Base-by-base conservation (phyloP, 2,797 vertebrate genomes). In the Psittacula echo region DNA sequence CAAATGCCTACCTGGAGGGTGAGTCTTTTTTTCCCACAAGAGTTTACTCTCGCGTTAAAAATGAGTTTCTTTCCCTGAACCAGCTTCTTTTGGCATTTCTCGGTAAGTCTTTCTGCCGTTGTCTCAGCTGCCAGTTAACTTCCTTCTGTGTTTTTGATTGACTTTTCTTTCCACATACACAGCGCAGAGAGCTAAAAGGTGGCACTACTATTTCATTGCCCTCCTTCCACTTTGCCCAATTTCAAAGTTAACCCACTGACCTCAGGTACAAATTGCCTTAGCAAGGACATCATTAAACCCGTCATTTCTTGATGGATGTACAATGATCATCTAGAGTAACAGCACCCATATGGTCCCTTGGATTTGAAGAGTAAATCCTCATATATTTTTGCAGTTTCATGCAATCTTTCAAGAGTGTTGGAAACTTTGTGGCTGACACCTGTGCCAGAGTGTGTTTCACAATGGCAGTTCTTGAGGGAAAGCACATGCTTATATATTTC, bases 11-110 rank as follows among this genome's bases (percentile, higher is more conserved):
- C 86, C 78, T 94, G 30, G 67, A 94, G 74, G 85, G 83, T 9
- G 48, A 90, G 80, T 64, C 77, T 90, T 90, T 89, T 95, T 60
- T 95, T 96, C 90, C 76, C 85, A 71, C 70, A 90, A 89, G 92
- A 91, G 83, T 73, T 73, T 89, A 70, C 89, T 91, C 92, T 89
- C 7, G 6, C 37, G 71, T 80, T 94, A 79, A 96, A 96, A 94
- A 94, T 70, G 73, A 86, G 47, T 87, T 92, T 84, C 85, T 83
- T 74, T 85, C 47, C 42, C 60, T 82, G 78, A 72, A 90, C 68
- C 11, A 19, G 23, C 77, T 93, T 95, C 75, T 79, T 56, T 86
- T 88, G 79, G 84, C 91, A 64, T 93, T 91, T 96, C 76, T 86
- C 13, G 13, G 19, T 53, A 51, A 68, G 86, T 88, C 34, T 73